These are phyloP conservation scores for Tauraco hartlaubi DNA, from an alignment of 2,797 vertebrate species.

Conservation along the genomic window DNA sequence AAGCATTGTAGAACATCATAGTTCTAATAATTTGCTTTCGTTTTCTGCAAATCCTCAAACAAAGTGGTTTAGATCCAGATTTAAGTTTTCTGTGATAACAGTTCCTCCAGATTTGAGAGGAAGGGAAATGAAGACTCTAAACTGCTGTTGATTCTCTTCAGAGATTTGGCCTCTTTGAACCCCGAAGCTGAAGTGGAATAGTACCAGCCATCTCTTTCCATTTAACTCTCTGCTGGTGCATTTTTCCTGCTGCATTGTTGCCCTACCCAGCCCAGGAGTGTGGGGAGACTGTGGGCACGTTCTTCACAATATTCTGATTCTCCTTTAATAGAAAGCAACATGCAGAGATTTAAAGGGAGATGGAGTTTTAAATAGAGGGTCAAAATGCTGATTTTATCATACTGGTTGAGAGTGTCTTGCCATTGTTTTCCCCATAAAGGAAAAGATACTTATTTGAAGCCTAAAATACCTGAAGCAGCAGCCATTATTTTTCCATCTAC, in stretches of 20 bases:
- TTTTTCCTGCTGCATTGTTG: neutral
- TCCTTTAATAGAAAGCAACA: neutral
- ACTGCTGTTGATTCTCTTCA: neutral
- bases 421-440: neutral
- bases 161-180: neutral
- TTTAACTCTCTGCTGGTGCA: neutral
- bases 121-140: neutral
- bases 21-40: neutral
- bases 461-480: neutral
- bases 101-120: neutral
- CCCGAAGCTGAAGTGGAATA: neutral
- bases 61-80: neutral
- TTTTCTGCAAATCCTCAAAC: neutral
- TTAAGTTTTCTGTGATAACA: neutral
- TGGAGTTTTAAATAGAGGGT: neutral
- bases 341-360: neutral
- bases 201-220: neutral
- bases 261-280: neutral
- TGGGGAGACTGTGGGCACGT: accelerated
- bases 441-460: neutral
- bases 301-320: neutral
- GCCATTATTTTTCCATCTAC: neutral
- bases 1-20: neutral
- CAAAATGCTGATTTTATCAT: neutral
- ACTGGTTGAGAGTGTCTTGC: neutral